Conservation (phyloP, 2,888 invertebrate genomes). For the Xanthia icteritia region DNA sequence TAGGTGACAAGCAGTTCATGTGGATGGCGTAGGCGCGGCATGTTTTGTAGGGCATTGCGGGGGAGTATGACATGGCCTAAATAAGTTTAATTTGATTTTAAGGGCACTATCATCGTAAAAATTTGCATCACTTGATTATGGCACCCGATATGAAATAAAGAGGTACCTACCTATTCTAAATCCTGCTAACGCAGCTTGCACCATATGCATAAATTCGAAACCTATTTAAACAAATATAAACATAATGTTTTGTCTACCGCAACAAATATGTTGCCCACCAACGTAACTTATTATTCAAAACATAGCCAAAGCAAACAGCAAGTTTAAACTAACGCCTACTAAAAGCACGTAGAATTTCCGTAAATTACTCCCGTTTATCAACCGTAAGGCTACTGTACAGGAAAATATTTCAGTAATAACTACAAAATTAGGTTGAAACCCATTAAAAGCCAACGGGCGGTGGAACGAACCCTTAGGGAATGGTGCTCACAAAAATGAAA, state of each 20-base stretch:
- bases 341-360: conserved; percentile 31
- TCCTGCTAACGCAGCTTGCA: background rate
- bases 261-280: conserved; percentile 5
- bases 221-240: conserved; percentile 13
- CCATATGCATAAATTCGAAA: background rate
- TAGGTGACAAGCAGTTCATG: conserved; percentile 29
- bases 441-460: conserved; percentile 50
- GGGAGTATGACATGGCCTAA: conserved; percentile 25
- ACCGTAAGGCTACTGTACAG: conserved; percentile 16
- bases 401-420: conserved; percentile 53
- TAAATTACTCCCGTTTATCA: conserved; percentile 22
- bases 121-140: background rate
- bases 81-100: conserved; percentile 24
- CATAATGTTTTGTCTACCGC: conserved; percentile 20
- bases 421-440: conserved; percentile 54
- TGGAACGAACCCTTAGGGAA: conserved; percentile 44
- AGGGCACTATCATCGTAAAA: background rate
- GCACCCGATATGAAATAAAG: background rate
- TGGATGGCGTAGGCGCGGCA: conserved; percentile 33
- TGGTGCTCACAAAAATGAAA: conserved; percentile 40
- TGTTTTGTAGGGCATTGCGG: conserved; percentile 21
- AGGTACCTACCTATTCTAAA: too few species aligned
- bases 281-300: conserved; percentile 50
- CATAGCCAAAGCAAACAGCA: conserved; percentile 34
- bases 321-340: conserved; percentile 38